Conservation (phyloP, 2,113 vertebrate genomes). For the Cnemophilus loriae region DNA sequence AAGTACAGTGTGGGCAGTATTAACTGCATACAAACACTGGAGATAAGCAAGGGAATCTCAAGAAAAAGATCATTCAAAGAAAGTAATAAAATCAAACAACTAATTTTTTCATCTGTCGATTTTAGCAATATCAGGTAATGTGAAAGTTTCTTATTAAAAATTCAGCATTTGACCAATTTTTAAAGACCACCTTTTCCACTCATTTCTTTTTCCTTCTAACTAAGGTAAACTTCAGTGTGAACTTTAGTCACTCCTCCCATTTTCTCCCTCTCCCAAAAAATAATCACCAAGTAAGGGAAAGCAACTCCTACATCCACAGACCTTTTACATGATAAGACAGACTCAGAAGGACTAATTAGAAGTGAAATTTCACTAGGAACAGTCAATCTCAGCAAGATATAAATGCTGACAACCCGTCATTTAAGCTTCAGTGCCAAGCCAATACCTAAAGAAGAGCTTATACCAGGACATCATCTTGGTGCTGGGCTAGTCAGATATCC, state of each 20-base stretch:
- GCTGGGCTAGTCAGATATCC: neutral
- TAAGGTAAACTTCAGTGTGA: neutral
- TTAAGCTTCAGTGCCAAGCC: neutral
- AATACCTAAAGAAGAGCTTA: neutral
- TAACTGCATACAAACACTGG: neutral
- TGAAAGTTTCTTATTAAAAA: neutral
- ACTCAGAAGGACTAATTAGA: neutral
- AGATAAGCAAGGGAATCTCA: neutral
- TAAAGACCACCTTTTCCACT: neutral
- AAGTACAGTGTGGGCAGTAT: neutral
- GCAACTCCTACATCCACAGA: neutral
- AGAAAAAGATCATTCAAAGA: neutral
- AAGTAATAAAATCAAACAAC: neutral
- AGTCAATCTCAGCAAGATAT: neutral
- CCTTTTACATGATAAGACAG: neutral
- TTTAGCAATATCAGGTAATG: neutral
- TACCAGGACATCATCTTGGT: neutral
- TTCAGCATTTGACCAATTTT: neutral
- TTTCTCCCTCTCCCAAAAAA: neutral
- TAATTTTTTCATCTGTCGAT: neutral
- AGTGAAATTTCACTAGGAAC: neutral
- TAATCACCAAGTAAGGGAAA: neutral
- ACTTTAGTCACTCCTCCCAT: neutral
- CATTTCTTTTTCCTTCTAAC: neutral
- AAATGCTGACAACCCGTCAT: neutral